These are phyloP conservation scores for Ceratosolen fusciceps DNA, from an alignment of 1,140 invertebrate species.

Conservation along the genomic window DNA sequence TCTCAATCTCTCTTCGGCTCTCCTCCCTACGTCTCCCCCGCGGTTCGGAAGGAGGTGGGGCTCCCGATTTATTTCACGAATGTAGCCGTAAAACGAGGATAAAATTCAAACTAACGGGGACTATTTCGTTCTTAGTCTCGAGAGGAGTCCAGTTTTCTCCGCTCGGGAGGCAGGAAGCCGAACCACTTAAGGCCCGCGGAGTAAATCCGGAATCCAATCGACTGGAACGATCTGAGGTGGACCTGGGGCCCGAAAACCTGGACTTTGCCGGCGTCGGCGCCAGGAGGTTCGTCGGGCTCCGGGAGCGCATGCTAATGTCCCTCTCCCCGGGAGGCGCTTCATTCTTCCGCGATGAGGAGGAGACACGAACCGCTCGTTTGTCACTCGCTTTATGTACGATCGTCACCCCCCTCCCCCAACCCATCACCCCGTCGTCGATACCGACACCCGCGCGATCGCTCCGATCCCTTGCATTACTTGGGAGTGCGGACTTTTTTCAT, in stretches of 20 bases:
- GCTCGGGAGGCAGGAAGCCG: neutral
- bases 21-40: neutral
- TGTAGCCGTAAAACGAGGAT: neutral
- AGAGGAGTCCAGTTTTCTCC: neutral
- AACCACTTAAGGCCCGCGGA: neutral
- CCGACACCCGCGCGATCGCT: neutral
- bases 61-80: neutral
- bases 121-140: neutral
- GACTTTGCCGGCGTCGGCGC: neutral
- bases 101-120: neutral
- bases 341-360: neutral
- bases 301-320: constrained; percentile 9
- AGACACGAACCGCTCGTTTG: constrained; percentile 34
- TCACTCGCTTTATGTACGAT: constrained; percentile 25
- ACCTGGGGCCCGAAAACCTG: neutral
- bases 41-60: neutral
- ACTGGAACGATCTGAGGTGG: neutral
- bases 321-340: no score
- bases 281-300: neutral
- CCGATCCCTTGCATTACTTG: constrained; percentile 8
- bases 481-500: neutral
- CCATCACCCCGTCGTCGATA: no score
- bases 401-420: no score
- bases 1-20: neutral
- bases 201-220: constrained; percentile 6